Evolutionary conservation across 2,113 vertebrate species (phyloP).

Genomic region (Crotophaga sulcirostris): DNA sequence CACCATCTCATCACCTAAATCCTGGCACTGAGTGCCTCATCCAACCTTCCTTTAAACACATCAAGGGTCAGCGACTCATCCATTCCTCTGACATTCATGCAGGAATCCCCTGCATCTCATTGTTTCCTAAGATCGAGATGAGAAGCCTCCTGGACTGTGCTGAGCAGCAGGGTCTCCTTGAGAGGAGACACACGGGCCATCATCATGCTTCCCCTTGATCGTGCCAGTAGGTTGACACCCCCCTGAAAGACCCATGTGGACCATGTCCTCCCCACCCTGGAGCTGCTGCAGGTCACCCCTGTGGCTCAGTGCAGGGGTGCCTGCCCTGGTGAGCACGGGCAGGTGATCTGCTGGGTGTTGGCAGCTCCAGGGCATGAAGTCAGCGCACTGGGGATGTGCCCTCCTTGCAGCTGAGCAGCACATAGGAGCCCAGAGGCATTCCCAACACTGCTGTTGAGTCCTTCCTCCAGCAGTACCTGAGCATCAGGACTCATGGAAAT

Average conservation of each 20-base stretch:
- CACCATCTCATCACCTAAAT: too few species aligned
- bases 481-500: neutral
- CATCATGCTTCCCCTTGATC: neutral
- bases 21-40: too few species aligned
- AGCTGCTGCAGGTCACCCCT: neutral
- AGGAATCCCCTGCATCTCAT: neutral
- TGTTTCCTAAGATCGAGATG: neutral
- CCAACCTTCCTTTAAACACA: too few species aligned
- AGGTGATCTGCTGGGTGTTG: fast-evolving
- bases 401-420: neutral
- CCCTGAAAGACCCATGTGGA: neutral
- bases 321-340: fast-evolving
- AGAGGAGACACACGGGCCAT: neutral
- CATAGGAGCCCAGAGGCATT: neutral
- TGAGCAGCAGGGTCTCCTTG: neutral
- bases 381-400: neutral
- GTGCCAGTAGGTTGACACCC: neutral
- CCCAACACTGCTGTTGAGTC: neutral
- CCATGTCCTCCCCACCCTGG: fast-evolving
- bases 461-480: neutral
- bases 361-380: neutral
- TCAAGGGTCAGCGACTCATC: too few species aligned
- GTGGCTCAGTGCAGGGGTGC: neutral
- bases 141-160: neutral
- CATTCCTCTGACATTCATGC: neutral